Evolutionary conservation across 2,888 invertebrate genomes (phyloP), one percentile per base, ranked within the genome.

Genomic region (Lordiphosa fenestrarum): DNA sequence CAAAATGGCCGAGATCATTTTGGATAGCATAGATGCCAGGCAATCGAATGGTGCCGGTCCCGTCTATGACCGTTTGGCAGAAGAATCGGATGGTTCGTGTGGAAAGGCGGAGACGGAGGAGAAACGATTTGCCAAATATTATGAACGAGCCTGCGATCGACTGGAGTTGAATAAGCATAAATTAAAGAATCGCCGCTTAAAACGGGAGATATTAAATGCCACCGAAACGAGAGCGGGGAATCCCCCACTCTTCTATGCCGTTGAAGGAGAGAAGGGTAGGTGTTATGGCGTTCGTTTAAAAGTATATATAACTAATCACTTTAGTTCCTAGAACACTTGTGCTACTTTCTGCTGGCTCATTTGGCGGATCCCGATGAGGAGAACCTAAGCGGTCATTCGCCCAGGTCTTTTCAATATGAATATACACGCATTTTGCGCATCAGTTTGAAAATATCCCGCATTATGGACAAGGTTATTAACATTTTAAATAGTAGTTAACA

Each of bases 291-390:
- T 23, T 23, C 0, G 1, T 23, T 6, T 1, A 23, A 23, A 23
- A 23, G 7, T 7, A 7, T 25, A 6, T 25, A 1, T 6, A 7
- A 7, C 7, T 25, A 25, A 7, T 25, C 2, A 7, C 6, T 0
- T 69, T 76, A 10, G 3, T 3, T 4, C 9, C 30, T 54, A 86
- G 88, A 88, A 41, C 86, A 88, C 53, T 67, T 89, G 6, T 70
- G 85, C 38, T 88, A 87, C 49, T 84, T 88, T 51, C 53, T 89
- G 5, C 49, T 88, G 41, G 87, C 87, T 0, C 87, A 88, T 50
- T 63, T 88, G 12, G 73, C 82, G 6, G 82, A 88, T 74, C 89
- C 89, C 2, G 81, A 82, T 6, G 66, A 84, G 12, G 73, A 81
- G 53, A 89, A 88, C 54, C 72, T 83, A 7, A 76, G 86, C 58